Conservation (phyloP, 2,888 invertebrate species). For the Xiphydria camelus region DNA sequence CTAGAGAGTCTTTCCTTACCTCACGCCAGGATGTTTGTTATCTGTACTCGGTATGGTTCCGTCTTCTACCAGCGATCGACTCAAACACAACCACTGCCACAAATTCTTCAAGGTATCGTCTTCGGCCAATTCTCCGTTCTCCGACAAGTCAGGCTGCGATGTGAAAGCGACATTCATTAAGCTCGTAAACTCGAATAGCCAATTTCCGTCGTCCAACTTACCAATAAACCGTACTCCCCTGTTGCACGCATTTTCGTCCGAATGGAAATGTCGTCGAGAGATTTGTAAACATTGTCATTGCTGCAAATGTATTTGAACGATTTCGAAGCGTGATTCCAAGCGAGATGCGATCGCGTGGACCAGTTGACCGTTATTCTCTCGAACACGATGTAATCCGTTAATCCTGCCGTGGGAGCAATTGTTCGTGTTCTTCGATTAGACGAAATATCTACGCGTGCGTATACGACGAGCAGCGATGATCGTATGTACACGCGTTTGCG, state of each 20-base stretch:
- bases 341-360: constrained; percentile 73
- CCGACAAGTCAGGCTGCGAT: constrained; percentile 71
- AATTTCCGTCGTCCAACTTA: no score
- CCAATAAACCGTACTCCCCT: constrained; percentile 79
- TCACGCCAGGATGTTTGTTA: constrained; percentile 68
- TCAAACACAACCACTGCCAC: constrained; percentile 82
- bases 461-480: neutral
- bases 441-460: no score
- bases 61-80: constrained; percentile 72
- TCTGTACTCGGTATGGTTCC: constrained; percentile 64
- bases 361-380: constrained; percentile 83
- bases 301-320: constrained; percentile 63
- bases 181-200: no score
- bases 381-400: constrained; percentile 76
- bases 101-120: constrained; percentile 75
- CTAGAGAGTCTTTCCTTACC: constrained; percentile 31
- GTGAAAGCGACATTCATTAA: constrained; percentile 3
- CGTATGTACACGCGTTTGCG: neutral
- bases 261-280: constrained; percentile 71
- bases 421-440: neutral
- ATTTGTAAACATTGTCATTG: constrained; percentile 62
- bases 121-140: constrained; percentile 78
- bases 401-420: constrained; percentile 33
- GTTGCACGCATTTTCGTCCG: constrained; percentile 73
- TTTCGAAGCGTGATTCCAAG: constrained; percentile 76